These are phyloP conservation scores for Eupithecia tripunctaria DNA, from an alignment of 2,888 invertebrate species.

Conservation along the genomic window DNA sequence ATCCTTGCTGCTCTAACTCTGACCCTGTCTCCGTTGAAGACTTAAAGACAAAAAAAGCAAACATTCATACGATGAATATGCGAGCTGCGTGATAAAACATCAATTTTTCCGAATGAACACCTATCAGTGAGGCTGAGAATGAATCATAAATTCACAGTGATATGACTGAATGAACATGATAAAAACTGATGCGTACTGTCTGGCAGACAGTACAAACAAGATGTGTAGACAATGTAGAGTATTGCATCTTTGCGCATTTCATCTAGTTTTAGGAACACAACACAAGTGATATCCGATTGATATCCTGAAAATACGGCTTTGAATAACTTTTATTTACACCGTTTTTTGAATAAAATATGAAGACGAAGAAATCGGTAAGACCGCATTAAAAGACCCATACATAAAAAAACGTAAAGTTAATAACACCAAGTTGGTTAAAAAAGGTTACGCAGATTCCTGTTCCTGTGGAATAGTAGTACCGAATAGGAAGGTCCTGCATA, in stretches of 20 bases:
- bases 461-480: background rate
- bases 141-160: constrained; percentile 34
- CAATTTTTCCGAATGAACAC: constrained; percentile 58
- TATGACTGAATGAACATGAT: constrained; percentile 8
- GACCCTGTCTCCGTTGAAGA: constrained; percentile 26
- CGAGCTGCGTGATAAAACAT: constrained; percentile 70
- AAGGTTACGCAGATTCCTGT: background rate
- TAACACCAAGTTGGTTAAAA: no score
- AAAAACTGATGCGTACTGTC: constrained; percentile 8
- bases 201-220: constrained; percentile 5
- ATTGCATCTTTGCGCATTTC: background rate
- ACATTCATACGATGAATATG: constrained; percentile 77
- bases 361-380: no score
- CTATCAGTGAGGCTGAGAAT: constrained; percentile 9
- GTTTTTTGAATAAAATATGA: no score
- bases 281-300: no score
- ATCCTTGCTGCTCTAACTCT: background rate
- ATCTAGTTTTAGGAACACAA: background rate
- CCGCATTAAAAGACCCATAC: no score
- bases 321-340: no score
- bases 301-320: no score
- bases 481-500: background rate
- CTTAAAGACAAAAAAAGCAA: constrained; percentile 49
- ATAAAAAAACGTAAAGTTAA: no score
- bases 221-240: background rate